Percentiles rank a stretch among this genome's conserved stretches.
These are phyloP conservation scores for Phrynosoma platyrhinos DNA, from an alignment of 2,113 vertebrate species.

Conservation along the genomic window DNA sequence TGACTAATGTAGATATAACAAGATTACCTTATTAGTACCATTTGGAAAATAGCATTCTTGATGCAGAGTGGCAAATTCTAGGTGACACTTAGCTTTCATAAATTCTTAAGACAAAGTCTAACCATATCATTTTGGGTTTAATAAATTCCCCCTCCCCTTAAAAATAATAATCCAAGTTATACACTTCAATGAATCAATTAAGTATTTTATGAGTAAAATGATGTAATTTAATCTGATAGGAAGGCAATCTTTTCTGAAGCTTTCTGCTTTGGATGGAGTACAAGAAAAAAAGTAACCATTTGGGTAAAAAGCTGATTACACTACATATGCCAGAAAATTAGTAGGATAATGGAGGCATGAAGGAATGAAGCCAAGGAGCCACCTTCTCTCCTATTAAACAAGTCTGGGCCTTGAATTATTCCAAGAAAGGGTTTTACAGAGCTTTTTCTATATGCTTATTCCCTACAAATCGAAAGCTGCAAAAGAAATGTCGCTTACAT, in stretches of 20 bases:
- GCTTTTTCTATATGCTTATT: not conserved
- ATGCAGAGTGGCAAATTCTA: slow-evolving; percentile 15
- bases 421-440: not conserved
- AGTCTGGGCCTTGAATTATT: not conserved
- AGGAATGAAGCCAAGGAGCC: not conserved
- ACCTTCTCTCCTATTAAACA: not conserved
- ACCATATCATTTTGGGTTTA: not conserved
- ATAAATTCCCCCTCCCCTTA: not conserved
- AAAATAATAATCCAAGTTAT: not conserved
- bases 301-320: slow-evolving; percentile 1
- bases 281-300: slow-evolving; percentile 11
- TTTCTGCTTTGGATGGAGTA: slow-evolving; percentile 1
- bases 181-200: slow-evolving; percentile 22
- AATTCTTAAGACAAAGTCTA: slow-evolving; percentile 12
- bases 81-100: slow-evolving; percentile 9
- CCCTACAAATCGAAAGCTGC: not conserved
- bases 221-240: slow-evolving; percentile 24
- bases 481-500: not conserved
- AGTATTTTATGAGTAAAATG: slow-evolving; percentile 5
- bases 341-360: slow-evolving; percentile 10
- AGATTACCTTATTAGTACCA: slow-evolving; percentile 12
- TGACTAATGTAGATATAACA: not conserved
- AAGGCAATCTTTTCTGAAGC: not conserved
- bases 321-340: slow-evolving; percentile 28
- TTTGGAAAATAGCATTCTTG: not conserved